A percentile compares a stretch with the other conserved stretches of the same genome.
Conservation (phyloP, 2,797 vertebrate genomes). For the Phoebastria nigripes region DNA sequence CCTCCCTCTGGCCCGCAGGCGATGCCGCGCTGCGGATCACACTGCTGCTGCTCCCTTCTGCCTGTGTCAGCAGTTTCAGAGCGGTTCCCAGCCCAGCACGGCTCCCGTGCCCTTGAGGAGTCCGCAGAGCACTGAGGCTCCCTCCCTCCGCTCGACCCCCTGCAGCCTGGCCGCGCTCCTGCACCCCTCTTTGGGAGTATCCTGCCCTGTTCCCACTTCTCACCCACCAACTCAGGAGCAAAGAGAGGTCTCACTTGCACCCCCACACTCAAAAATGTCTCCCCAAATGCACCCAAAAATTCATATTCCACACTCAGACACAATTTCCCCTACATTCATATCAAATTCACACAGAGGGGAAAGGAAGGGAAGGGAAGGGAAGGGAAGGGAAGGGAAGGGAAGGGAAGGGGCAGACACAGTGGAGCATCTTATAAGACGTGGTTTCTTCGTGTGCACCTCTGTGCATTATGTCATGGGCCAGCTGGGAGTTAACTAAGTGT, state of each 20-base stretch:
- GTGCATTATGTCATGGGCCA: neutral
- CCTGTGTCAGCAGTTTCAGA: neutral
- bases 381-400: neutral
- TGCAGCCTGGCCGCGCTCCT: neutral
- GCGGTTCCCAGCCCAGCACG: neutral
- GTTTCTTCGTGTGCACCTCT: neutral
- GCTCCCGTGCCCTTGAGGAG: neutral
- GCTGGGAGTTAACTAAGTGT: neutral
- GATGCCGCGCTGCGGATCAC: neutral
- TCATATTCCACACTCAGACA: neutral
- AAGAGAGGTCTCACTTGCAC: neutral
- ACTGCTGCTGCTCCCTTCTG: neutral
- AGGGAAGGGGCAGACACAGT: neutral
- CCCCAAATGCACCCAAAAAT: neutral
- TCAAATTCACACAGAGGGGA: neutral
- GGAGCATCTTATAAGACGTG: neutral
- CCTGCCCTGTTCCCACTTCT: neutral
- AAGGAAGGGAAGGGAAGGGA: neutral
- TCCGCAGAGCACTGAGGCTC: neutral
- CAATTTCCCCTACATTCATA: neutral
- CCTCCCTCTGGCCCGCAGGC: neutral
- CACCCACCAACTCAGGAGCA: neutral
- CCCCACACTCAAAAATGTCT: neutral
- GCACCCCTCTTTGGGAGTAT: neutral
- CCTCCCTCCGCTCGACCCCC: neutral